These are phyloP conservation scores for Cottoperca gobio DNA, from an alignment of 2,797 vertebrate genomes.

Conservation along the genomic window DNA sequence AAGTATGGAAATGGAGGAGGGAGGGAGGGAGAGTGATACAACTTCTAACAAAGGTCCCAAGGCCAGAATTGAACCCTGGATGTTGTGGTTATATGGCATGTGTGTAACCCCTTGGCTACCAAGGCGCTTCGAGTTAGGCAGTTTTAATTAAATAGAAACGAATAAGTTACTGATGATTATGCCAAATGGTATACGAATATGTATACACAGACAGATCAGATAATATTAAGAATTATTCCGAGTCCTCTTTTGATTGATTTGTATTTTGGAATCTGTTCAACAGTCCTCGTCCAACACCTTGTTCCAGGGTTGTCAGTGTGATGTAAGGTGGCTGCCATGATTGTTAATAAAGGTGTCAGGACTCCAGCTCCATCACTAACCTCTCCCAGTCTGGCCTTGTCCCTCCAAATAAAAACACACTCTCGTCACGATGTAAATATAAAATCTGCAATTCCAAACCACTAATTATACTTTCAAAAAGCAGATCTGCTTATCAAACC, in stretches of 20 bases:
- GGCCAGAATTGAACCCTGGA: too few relatives aligned
- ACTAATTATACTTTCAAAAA: constrained; percentile 1
- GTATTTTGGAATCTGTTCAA: constrained; percentile 31
- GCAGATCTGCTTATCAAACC: constrained; percentile 7
- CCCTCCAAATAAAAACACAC: constrained; percentile 38
- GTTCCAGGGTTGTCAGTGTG: constrained; percentile 40
- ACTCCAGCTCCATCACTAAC: constrained; percentile 51
- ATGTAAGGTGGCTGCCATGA: constrained; percentile 48
- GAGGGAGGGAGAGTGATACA: too few relatives aligned
- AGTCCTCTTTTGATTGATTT: constrained; percentile 22
- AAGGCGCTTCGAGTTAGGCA: not conserved
- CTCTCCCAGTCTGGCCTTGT: constrained; percentile 31
- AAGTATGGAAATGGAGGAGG: too few relatives aligned
- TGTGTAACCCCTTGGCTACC: too few relatives aligned
- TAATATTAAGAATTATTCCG: not conserved
- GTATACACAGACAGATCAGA: not conserved
- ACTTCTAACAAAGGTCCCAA: too few relatives aligned
- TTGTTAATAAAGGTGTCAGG: constrained; percentile 64
- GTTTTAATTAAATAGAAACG: not conserved
- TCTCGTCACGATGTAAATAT: constrained; percentile 9
- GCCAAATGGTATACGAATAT: not conserved
- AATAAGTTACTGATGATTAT: not conserved
- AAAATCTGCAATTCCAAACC: constrained; percentile 25
- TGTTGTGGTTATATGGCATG: too few relatives aligned
- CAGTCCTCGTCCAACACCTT: constrained; percentile 30